Conservation (phyloP, 2,797 vertebrate species). For the Tapera naevia region DNA sequence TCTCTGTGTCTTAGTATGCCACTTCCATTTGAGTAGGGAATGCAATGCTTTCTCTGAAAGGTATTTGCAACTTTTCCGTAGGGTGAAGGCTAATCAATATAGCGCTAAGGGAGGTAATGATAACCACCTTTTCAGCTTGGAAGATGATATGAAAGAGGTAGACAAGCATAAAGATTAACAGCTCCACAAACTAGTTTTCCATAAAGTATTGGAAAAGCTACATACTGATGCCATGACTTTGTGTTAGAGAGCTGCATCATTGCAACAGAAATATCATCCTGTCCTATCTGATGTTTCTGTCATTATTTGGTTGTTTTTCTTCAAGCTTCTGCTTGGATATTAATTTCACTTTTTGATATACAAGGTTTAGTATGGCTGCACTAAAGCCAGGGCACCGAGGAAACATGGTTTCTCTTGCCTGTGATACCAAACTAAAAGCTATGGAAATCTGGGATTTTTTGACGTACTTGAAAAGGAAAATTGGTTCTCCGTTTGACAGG, state of each 20-base stretch:
- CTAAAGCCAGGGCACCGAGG: background rate
- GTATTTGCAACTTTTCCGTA: background rate
- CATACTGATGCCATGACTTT: background rate
- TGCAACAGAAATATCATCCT: background rate
- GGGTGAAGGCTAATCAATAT: background rate
- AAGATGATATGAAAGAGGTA: background rate
- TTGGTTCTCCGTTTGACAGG: background rate
- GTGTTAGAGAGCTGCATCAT: background rate
- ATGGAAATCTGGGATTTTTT: background rate
- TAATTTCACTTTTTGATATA: background rate
- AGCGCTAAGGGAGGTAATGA: background rate
- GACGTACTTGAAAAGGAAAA: background rate
- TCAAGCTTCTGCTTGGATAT: background rate
- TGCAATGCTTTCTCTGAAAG: background rate
- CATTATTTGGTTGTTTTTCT: background rate
- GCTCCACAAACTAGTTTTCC: background rate
- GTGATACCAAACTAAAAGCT: background rate
- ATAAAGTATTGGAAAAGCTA: background rate
- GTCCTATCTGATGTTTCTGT: accelerated
- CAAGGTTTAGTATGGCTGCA: background rate
- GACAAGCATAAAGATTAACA: background rate
- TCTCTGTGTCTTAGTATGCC: background rate
- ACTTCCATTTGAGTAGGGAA: background rate
- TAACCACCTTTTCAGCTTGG: background rate
- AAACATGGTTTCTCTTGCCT: background rate